A percentile compares a stretch with the other conserved stretches of the same genome.
Conservation (phyloP, 2,797 vertebrate genomes). For the Parotocinclus haroldoi region DNA sequence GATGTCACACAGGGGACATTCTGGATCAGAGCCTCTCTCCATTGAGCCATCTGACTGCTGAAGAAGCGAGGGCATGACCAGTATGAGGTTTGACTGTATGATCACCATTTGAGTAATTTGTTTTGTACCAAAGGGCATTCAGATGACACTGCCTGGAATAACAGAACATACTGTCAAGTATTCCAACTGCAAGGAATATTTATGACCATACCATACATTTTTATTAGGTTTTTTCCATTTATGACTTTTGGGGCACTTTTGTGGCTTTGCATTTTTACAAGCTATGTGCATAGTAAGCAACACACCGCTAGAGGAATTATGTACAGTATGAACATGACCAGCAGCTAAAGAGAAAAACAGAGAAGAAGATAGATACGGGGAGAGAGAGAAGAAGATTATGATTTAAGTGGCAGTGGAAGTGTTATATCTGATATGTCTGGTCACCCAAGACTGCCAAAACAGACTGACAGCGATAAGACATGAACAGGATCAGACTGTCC, state of each 20-base stretch:
- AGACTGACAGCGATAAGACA: too few species aligned
- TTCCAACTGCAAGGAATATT: conserved; percentile 70
- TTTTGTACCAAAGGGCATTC: background rate
- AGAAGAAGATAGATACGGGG: too few species aligned
- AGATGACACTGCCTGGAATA: conserved; percentile 70
- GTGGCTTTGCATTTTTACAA: conserved; percentile 68
- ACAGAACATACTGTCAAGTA: conserved; percentile 70
- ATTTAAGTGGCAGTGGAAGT: too few species aligned
- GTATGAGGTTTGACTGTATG: conserved; percentile 25
- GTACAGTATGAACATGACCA: conserved; percentile 41
- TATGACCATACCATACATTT: conserved; percentile 73
- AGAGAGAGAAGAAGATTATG: too few species aligned
- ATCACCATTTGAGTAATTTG: conserved; percentile 60
- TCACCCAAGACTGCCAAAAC: too few species aligned
- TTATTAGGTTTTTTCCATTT: conserved; percentile 79
- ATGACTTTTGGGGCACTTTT: conserved; percentile 60
- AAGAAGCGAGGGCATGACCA: conserved; percentile 49
- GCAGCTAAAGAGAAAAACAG: conserved; percentile 51
- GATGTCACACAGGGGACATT: conserved; percentile 53
- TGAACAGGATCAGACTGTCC: too few species aligned
- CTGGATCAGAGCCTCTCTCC: conserved; percentile 33
- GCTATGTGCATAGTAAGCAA: conserved; percentile 45
- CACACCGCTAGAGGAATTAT: conserved; percentile 46
- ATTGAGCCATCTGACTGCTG: conserved; percentile 42
- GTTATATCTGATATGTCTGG: too few species aligned